Evolutionary conservation across 35 echinoderm and acorn worm genomes (phyloP), one percentile per base, ranked within the genome.

Genomic region (Ophiothrix spiculata): DNA sequence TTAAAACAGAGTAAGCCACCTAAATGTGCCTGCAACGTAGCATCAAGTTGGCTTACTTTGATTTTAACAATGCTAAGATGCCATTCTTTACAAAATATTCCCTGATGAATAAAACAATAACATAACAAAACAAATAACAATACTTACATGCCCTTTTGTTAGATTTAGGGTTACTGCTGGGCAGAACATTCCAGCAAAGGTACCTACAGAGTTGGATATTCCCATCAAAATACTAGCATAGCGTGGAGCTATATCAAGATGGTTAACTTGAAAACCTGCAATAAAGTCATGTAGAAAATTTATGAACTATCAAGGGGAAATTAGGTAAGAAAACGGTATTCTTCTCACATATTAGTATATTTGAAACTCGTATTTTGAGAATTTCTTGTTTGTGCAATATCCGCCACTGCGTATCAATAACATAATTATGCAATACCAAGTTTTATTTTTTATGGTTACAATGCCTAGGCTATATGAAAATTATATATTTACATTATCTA

Each of bases 201-300:
- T 99, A 2, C 96, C 96, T 35, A 91, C 91, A 13, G 96, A 89
- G 41, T 99, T 99, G 31, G 96, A 94, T 39, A 99, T 94, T 75
- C 96, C 96, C 96, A 99, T 99, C 40, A 99, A 74, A 38, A 99
- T 99, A 91, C 96, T 99, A 13, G 96, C 96, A 49, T 99, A 99
- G 14, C 96, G 88, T 34, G 96, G 96, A 13, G 96, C 96, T 6
- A 99, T 92, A 73, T 99, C 96, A 60, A 99, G 79, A 69, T 99
- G 96, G 78, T 99, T 99, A 2, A 99, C 96, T 46, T 99, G 94
- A 83, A 99, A 99, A 83, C 96, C 96, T 99, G 35, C 56, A 56
- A 36, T 32, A 37, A 77, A 46, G 84, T 19, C 78, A 33, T 41
- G n/a, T n/a, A 41, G 75, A 89, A 37, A 80, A 37, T 42, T n/a